Evolutionary conservation across 2,888 invertebrate genomes (phyloP).

Genomic region (Agrochola macilenta): DNA sequence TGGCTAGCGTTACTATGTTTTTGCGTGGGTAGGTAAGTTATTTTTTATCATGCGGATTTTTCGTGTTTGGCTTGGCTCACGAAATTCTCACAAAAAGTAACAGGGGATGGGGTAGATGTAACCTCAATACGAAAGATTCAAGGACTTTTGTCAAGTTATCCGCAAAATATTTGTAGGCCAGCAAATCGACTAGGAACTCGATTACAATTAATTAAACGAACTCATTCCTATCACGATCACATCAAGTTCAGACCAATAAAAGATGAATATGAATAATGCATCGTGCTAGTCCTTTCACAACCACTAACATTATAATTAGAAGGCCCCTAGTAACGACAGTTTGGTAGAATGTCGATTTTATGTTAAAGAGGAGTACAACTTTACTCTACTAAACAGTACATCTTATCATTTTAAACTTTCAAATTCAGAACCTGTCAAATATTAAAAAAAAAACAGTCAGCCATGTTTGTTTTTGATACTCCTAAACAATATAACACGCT

Average conservation of each 20-base stretch:
- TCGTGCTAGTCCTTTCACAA: slow-evolving; percentile 8
- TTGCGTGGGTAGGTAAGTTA: slow-evolving; percentile 41
- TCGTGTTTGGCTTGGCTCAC: slow-evolving; percentile 31
- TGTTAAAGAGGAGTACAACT: not conserved
- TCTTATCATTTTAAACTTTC: not conserved
- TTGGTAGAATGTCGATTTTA: slow-evolving; percentile 26
- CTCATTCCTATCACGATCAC: slow-evolving; percentile 32
- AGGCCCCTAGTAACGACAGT: not conserved
- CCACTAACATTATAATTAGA: slow-evolving; percentile 24
- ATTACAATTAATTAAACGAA: slow-evolving; percentile 11
- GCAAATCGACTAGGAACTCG: slow-evolving; percentile 6
- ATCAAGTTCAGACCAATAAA: slow-evolving; percentile 38
- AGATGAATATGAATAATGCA: slow-evolving; percentile 40
- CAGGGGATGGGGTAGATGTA: slow-evolving; percentile 19
- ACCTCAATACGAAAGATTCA: slow-evolving; percentile 30
- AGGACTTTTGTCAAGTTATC: slow-evolving; percentile 32
- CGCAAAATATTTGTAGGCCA: not conserved
- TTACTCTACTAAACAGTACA: not conserved
- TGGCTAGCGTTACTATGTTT: slow-evolving; percentile 55
- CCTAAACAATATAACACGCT: slow-evolving; percentile 25
- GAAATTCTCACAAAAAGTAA: slow-evolving; percentile 15
- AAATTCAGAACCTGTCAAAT: slow-evolving; percentile 25
- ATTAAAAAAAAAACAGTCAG: not conserved
- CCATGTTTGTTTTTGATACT: slow-evolving; percentile 34
- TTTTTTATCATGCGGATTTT: slow-evolving; percentile 56